Evolutionary conservation across 1,140 invertebrate genomes (phyloP), one percentile per base, ranked within the genome.

Genomic region (Zaprionus gabonicus): DNA sequence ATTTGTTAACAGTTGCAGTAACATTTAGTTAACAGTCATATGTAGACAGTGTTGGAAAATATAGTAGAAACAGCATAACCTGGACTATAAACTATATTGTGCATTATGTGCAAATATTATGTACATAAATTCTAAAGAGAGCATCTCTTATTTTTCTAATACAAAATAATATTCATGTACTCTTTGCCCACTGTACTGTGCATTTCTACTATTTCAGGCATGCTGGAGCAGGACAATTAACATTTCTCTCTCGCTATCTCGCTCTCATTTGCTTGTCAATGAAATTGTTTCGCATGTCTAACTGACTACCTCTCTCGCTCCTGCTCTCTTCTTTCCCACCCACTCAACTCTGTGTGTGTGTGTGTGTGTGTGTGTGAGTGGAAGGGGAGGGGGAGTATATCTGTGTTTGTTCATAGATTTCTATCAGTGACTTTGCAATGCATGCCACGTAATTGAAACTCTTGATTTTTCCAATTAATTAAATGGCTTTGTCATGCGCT

Each of bases 381-480:
- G 12, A 28, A 28, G 1, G 28, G 58, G 36, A 31, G 34, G 25
- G 20, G n/a, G 25, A 17, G 9, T 51, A 28, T 27, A 38, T 44
- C 38, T 46, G 25, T 62, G 59, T 65, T 59, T 68, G 36, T 20
- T 36, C 67, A 69, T 79, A 46, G 76, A 71, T 86, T 81, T 87
- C 78, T 65, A 81, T 72, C 76, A 78, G 70, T 53, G 28, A 55
- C 72, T 84, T 84, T 71, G 70, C 76, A 77, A 78, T 82, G 69
- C 80, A 53, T 55, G 68, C 57, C 73, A 87, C 77, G 75, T 78
- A 88, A 83, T 83, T 87, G 82, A 78, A 80, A 74, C 80, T 60
- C 78, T 81, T 76, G 78, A 88, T 76, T 72, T 81, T 81, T 68
- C 55, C 72, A 81, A 81, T 90, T 85, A 90, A 88, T 90, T 82